A percentile compares a stretch with the other conserved stretches of the same genome.
phyloP scores from a whole-genome alignment of 2,113 vertebrate species.

The Tachysurus vachellii region DNA sequence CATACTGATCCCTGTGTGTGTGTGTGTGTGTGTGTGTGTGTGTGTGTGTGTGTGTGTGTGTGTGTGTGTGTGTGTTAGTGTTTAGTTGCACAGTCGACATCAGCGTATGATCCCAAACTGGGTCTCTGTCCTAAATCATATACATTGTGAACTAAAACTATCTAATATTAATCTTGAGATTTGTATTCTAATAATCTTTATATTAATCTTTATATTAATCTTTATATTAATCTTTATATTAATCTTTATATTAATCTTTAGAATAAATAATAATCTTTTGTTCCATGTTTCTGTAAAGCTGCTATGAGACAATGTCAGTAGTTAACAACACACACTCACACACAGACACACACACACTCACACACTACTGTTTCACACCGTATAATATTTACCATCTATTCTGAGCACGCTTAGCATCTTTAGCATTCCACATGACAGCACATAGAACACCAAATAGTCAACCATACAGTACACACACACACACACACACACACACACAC shows the following conservation, averaged over 20 bases:
- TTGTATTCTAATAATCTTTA: too few relatives aligned
- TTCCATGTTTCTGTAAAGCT: too few relatives aligned
- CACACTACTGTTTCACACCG: background rate
- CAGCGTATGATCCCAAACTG: background rate
- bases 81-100: background rate
- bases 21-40: background rate
- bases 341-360: too few relatives aligned
- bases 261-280: too few relatives aligned
- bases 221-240: too few relatives aligned
- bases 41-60: slow-evolving; percentile 5
- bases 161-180: too few relatives aligned
- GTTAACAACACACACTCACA: too few relatives aligned
- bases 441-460: background rate
- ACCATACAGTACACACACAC: slow-evolving; percentile 15
- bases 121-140: background rate
- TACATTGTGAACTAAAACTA: too few relatives aligned
- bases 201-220: too few relatives aligned
- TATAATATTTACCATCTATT: background rate
- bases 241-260: too few relatives aligned
- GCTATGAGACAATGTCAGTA: too few relatives aligned
- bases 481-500: slow-evolving; percentile 17
- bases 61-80: background rate
- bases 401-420: background rate
- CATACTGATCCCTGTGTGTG: slow-evolving; percentile 24
- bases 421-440: background rate